Evolutionary conservation across 2,888 invertebrate genomes (phyloP).

Genomic region (Steinernema hermaphroditum): DNA sequence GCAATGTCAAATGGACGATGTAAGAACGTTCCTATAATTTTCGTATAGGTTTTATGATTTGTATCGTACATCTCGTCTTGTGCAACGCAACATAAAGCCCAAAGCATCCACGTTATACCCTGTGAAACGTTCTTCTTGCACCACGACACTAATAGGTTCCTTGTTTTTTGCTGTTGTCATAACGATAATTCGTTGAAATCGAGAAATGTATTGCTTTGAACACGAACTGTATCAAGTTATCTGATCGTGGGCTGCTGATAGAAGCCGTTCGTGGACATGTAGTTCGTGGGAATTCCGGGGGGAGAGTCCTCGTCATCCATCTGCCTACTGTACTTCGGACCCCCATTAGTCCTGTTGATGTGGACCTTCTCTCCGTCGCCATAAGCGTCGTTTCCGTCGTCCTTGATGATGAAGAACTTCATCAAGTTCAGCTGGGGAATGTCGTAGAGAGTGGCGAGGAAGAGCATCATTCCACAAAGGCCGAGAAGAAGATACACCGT

Average conservation of each 20-base stretch:
- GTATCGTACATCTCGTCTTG: no score
- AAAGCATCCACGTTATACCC: no score
- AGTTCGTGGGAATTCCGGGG: conserved; percentile 1
- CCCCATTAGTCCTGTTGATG: not conserved
- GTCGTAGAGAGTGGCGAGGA: conserved; percentile 82
- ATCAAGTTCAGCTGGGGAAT: conserved; percentile 85
- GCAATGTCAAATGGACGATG: no score
- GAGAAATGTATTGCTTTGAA: not conserved
- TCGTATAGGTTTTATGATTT: no score
- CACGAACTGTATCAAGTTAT: not conserved
- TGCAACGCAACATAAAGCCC: no score
- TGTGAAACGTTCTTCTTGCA: no score
- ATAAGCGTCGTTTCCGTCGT: conserved; percentile 40
- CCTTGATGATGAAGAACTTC: conserved; percentile 49
- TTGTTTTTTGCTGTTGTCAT: no score
- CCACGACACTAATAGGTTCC: no score
- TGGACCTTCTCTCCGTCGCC: conserved; percentile 29
- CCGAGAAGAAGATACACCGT: conserved; percentile 83
- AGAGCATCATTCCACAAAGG: conserved; percentile 81
- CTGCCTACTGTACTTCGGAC: conserved; percentile 2
- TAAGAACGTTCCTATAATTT: no score
- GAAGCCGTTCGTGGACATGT: conserved; percentile 18
- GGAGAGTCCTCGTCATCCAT: conserved; percentile 7
- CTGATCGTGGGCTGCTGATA: conserved; percentile 15
- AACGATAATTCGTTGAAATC: not conserved